phyloP scores from a whole-genome alignment of 2,888 invertebrate genomes.

The Leucophenga maculata region DNA sequence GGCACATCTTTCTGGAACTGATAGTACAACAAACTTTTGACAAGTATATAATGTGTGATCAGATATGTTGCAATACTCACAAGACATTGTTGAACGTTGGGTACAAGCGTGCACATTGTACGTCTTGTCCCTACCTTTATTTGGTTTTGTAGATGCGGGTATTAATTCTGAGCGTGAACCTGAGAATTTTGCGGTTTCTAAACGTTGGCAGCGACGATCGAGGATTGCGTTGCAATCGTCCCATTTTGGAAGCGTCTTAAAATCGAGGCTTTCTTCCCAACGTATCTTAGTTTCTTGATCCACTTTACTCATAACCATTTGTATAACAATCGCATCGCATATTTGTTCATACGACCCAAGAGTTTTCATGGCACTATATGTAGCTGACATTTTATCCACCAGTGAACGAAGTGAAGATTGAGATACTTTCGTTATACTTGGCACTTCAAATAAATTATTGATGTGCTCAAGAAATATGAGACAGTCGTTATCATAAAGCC shows the following conservation, averaged over 20 bases:
- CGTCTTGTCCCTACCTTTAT: too few species aligned
- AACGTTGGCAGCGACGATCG: neutral
- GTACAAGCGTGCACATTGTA: too few species aligned
- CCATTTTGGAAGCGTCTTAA: neutral
- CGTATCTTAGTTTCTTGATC: neutral
- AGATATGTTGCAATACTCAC: too few species aligned
- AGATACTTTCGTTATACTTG: neutral
- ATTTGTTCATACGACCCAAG: neutral
- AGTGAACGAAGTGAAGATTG: neutral
- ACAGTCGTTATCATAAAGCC: neutral
- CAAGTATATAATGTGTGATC: too few species aligned
- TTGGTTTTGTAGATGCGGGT: too few species aligned
- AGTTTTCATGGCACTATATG: neutral
- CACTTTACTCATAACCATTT: neutral
- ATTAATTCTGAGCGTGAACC: neutral
- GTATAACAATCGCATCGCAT: neutral
- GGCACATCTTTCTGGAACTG: too few species aligned
- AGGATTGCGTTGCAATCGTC: neutral
- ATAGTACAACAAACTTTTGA: too few species aligned
- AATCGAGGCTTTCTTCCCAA: slow-evolving; percentile 1
- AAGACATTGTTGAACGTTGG: too few species aligned
- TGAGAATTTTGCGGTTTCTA: neutral
- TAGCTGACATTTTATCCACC: neutral
- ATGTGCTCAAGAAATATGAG: neutral
- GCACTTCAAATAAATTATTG: neutral